These are phyloP conservation scores for Eunapius fragilis DNA, from an alignment of 37 sponge, comb jelly and placozoan species.

Conservation along the genomic window DNA sequence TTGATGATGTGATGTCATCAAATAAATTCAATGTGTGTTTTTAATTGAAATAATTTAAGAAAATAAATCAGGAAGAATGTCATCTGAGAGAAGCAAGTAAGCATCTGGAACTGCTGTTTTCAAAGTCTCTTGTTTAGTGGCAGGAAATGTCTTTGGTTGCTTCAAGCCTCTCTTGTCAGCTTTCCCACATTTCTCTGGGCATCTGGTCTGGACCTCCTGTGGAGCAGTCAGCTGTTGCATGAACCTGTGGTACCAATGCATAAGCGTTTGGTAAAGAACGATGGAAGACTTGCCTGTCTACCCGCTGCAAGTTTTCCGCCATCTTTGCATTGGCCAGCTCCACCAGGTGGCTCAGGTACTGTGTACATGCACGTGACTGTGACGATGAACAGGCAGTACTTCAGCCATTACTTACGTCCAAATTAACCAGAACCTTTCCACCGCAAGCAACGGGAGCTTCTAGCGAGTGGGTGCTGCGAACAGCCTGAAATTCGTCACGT, in stretches of 20 bases:
- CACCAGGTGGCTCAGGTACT: conserved; percentile 78
- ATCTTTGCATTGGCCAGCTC: conserved; percentile 65
- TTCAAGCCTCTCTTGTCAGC: neutral
- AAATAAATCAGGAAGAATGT: neutral
- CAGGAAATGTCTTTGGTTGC: neutral
- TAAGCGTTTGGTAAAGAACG: neutral
- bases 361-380: neutral
- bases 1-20: neutral
- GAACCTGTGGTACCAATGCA: conserved; percentile 9
- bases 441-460: conserved; percentile 71
- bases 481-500: too few species aligned
- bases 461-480: conserved; percentile 76
- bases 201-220: neutral
- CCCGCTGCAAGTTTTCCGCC: conserved; percentile 60
- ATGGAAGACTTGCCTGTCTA: conserved; percentile 47
- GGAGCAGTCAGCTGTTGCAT: neutral
- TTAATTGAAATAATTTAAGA: neutral
- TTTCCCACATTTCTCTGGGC: neutral
- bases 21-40: neutral
- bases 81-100: neutral
- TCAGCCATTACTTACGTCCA: conserved; percentile 45
- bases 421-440: conserved; percentile 52
- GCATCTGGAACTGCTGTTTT: neutral
- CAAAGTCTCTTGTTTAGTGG: neutral
- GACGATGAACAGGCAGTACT: neutral